Evolutionary conservation across 2,888 invertebrate species (phyloP).

Genomic region (Axea sp.): DNA sequence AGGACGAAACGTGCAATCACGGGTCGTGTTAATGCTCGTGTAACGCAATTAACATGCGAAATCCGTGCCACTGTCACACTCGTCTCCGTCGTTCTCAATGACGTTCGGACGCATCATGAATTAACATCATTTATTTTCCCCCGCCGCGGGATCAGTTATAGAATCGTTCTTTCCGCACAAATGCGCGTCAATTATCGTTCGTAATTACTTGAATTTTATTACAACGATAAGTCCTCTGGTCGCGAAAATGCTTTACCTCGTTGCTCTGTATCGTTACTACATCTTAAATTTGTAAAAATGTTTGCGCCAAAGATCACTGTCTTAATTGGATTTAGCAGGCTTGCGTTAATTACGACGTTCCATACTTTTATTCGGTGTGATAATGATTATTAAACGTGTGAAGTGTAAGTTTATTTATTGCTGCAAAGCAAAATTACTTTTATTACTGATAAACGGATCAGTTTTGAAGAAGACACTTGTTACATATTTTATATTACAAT

Average conservation of each 20-base stretch:
- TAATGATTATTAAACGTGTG: too few relatives aligned
- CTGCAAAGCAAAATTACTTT: too few relatives aligned
- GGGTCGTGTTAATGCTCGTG: slow-evolving; percentile 28
- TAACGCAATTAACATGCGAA: slow-evolving; percentile 47
- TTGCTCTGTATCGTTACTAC: not conserved
- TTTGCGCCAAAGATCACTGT: slow-evolving; percentile 8
- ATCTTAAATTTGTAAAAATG: not conserved
- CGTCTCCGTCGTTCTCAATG: slow-evolving; percentile 7
- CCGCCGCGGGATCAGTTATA: slow-evolving; percentile 10
- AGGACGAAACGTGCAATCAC: slow-evolving; percentile 19
- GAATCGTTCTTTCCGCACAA: not conserved
- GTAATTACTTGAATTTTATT: slow-evolving; percentile 18
- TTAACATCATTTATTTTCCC: slow-evolving; percentile 24
- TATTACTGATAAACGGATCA: too few relatives aligned
- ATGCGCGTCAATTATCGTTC: not conserved
- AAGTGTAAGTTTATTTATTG: too few relatives aligned
- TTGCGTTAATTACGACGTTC: too few relatives aligned
- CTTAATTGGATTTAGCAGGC: too few relatives aligned
- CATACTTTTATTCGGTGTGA: too few relatives aligned
- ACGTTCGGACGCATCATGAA: slow-evolving; percentile 19
- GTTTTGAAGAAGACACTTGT: too few relatives aligned
- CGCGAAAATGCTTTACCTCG: slow-evolving; percentile 11
- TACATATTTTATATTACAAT: too few relatives aligned
- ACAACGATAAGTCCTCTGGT: slow-evolving; percentile 19
- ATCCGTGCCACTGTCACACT: slow-evolving; percentile 44